phyloP scores from a whole-genome alignment of 2,113 vertebrate species.

The Bostrychus sinensis region DNA sequence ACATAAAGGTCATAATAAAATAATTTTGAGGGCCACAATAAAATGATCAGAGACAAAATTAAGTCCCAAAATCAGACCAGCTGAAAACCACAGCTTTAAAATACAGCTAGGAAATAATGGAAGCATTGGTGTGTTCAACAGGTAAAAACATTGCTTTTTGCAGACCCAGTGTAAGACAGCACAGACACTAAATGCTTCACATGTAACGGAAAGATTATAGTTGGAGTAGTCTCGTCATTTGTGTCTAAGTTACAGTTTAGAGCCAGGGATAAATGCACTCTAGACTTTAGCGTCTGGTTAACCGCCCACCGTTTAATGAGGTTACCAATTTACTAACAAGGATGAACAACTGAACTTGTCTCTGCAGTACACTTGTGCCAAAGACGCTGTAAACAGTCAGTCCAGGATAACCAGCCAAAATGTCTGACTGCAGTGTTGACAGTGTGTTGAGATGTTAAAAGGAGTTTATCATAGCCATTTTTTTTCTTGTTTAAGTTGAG shows the following conservation, averaged over 20 bases:
- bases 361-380: slow-evolving; percentile 7
- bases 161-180: background rate
- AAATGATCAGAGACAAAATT: too few species aligned
- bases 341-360: slow-evolving; percentile 42
- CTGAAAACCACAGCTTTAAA: too few species aligned
- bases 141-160: too few species aligned
- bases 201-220: slow-evolving; percentile 33
- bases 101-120: too few species aligned
- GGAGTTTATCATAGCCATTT: too few species aligned
- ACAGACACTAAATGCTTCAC: background rate
- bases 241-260: slow-evolving; percentile 42
- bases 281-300: slow-evolving; percentile 45
- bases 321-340: slow-evolving; percentile 53
- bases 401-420: background rate
- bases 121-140: too few species aligned
- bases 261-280: slow-evolving; percentile 41
- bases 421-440: background rate
- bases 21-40: too few species aligned
- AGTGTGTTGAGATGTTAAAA: too few species aligned
- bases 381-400: slow-evolving; percentile 3
- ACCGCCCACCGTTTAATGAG: slow-evolving; percentile 51
- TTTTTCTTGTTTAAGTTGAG: too few species aligned
- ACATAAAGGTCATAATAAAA: too few species aligned
- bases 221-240: slow-evolving; percentile 22
- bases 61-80: too few species aligned